A percentile compares a stretch with the other conserved stretches of the same genome.
Conservation (phyloP, 2,888 invertebrate genomes). For the Cepaea hortensis region DNA sequence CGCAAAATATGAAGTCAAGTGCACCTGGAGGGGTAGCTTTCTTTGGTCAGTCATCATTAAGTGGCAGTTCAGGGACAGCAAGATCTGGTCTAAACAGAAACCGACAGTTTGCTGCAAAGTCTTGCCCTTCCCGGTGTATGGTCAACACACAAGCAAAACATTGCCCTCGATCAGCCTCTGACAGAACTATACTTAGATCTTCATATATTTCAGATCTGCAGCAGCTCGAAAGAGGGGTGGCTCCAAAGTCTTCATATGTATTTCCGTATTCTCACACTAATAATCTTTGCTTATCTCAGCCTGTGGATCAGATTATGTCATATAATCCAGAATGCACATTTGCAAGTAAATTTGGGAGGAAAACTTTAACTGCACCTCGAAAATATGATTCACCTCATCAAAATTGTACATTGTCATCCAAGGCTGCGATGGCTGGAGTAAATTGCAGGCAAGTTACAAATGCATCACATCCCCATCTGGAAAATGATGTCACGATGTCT, state of each 20-base stretch:
- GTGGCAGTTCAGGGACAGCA: not conserved
- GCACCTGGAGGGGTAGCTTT: not conserved
- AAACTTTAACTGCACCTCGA: no score
- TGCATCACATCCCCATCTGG: no score
- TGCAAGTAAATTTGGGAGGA: no score
- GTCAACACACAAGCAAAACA: not conserved
- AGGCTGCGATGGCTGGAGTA: no score
- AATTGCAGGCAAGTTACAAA: no score
- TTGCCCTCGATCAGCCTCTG: not conserved
- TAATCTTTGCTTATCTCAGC: no score
- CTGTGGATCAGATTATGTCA: no score
- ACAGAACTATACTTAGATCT: constrained; percentile 16
- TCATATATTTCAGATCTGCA: constrained; percentile 21
- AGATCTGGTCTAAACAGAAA: no score
- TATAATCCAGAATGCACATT: not conserved
- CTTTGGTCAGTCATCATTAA: not conserved
- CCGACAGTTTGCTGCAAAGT: not conserved
- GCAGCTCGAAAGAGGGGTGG: not conserved
- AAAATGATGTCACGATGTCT: no score
- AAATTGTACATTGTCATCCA: no score
- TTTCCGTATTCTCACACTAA: not conserved
- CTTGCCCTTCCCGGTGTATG: not conserved
- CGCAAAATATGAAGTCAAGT: not conserved
- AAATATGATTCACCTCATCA: no score
- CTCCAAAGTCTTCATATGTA: not conserved